These are phyloP conservation scores for Ectemnius continuus DNA, from an alignment of 2,888 invertebrate species.

Conservation along the genomic window DNA sequence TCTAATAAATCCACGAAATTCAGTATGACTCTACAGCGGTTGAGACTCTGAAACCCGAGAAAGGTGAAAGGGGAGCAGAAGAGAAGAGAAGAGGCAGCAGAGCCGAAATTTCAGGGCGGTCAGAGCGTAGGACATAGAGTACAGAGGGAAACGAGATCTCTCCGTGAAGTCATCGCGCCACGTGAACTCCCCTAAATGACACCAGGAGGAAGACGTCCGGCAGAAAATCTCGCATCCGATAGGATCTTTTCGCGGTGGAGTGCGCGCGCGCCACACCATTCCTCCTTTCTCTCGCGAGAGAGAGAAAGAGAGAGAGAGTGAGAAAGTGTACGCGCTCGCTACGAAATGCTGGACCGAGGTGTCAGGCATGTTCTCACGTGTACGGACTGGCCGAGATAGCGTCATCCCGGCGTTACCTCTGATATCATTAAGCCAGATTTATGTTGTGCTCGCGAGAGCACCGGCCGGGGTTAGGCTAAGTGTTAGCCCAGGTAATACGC, in stretches of 20 bases:
- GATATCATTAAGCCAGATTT: constrained; percentile 76
- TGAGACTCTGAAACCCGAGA: constrained; percentile 23
- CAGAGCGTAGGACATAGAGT: neutral
- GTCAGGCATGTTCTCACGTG: constrained; percentile 73
- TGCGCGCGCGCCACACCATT: constrained; percentile 46
- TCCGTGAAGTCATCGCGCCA: constrained; percentile 34
- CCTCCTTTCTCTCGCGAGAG: neutral
- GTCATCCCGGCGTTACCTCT: constrained; percentile 66
- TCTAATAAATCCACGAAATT: too few relatives aligned
- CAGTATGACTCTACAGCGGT: constrained; percentile 3
- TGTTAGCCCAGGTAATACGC: constrained; percentile 36
- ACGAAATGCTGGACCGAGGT: constrained; percentile 65
- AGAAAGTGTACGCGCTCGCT: too few relatives aligned
- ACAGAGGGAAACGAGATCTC: constrained; percentile 19
- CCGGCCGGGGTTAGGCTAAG: constrained; percentile 48
- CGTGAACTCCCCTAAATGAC: constrained; percentile 48
- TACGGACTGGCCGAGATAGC: constrained; percentile 66
- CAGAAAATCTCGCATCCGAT: constrained; percentile 55
- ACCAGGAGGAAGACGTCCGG: constrained; percentile 26
- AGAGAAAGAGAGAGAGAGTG: too few relatives aligned
- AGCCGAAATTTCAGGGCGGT: constrained; percentile 30
- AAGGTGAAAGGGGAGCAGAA: constrained; percentile 24
- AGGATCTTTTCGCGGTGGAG: constrained; percentile 61
- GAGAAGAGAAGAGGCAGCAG: too few relatives aligned
- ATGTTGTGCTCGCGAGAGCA: constrained; percentile 60